Conservation (phyloP, 2,113 vertebrate species). For the Rhombomys opimus region DNA sequence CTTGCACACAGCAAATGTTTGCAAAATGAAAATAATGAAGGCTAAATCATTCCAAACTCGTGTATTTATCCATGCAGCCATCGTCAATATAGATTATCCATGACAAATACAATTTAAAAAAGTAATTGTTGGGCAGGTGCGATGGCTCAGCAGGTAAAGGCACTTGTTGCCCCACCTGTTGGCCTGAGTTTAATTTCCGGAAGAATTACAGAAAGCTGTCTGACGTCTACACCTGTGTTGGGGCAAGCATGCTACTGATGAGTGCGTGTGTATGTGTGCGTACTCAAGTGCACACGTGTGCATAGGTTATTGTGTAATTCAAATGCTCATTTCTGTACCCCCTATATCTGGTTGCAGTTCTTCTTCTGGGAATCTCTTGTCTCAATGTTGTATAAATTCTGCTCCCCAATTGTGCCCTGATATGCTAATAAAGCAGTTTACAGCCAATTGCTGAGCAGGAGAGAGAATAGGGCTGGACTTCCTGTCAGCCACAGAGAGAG, state of each 20-base stretch:
- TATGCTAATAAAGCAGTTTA: too few species aligned
- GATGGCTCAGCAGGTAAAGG: background rate
- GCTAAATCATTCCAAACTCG: background rate
- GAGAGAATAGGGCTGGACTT: too few species aligned
- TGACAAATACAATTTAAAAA: conserved; percentile 34
- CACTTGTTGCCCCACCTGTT: background rate
- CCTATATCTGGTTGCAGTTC: too few species aligned
- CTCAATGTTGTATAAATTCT: too few species aligned
- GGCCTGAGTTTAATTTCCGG: background rate
- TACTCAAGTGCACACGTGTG: too few species aligned
- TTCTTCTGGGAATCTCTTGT: too few species aligned
- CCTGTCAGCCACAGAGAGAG: too few species aligned
- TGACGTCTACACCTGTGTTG: background rate
- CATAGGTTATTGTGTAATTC: too few species aligned
- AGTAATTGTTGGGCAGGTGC: background rate
- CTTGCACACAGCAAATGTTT: background rate
- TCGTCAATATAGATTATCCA: background rate
- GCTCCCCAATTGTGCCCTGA: too few species aligned
- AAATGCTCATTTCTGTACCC: too few species aligned
- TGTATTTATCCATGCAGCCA: background rate
- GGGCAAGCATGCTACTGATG: background rate
- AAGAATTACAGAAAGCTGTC: background rate
- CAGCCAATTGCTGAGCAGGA: too few species aligned
- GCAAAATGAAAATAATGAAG: conserved; percentile 22
- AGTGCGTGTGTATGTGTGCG: too few species aligned